Evolutionary conservation across 2,797 vertebrate genomes (phyloP).

Genomic region (Xiphophorus birchmanni): DNA sequence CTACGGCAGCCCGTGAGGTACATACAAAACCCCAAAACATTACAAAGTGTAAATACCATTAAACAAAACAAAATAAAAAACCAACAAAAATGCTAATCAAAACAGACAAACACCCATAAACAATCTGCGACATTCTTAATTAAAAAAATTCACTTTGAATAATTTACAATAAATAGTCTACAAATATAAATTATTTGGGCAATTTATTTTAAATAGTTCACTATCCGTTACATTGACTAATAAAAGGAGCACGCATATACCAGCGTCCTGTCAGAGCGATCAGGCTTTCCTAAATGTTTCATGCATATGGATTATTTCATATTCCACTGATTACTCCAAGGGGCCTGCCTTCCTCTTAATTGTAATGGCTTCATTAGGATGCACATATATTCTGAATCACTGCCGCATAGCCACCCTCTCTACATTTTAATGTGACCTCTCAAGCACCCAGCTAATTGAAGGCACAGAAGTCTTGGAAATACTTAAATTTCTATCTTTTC

Average conservation of each 20-base stretch:
- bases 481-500: slow-evolving; percentile 14
- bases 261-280: slow-evolving; percentile 18
- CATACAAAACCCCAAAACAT: too few relatives aligned
- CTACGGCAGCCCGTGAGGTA: too few relatives aligned
- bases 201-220: too few relatives aligned
- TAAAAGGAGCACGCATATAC: slow-evolving; percentile 5
- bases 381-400: slow-evolving; percentile 29
- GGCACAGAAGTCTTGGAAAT: not conserved
- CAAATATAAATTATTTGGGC: too few relatives aligned
- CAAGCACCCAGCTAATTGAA: slow-evolving; percentile 6
- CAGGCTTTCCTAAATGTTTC: slow-evolving; percentile 18
- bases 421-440: slow-evolving; percentile 9
- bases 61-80: too few relatives aligned
- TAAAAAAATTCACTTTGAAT: too few relatives aligned
- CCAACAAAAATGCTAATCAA: too few relatives aligned
- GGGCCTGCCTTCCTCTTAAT: slow-evolving; percentile 32
- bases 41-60: too few relatives aligned
- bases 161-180: too few relatives aligned
- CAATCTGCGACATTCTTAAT: too few relatives aligned
- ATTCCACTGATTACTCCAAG: slow-evolving; percentile 16
- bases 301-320: slow-evolving; percentile 52
- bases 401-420: slow-evolving; percentile 16
- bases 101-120: too few relatives aligned
- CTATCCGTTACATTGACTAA: too few relatives aligned
- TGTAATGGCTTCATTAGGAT: slow-evolving; percentile 32